phyloP scores from a whole-genome alignment of 2,113 vertebrate species.

The Antennarius striatus region DNA sequence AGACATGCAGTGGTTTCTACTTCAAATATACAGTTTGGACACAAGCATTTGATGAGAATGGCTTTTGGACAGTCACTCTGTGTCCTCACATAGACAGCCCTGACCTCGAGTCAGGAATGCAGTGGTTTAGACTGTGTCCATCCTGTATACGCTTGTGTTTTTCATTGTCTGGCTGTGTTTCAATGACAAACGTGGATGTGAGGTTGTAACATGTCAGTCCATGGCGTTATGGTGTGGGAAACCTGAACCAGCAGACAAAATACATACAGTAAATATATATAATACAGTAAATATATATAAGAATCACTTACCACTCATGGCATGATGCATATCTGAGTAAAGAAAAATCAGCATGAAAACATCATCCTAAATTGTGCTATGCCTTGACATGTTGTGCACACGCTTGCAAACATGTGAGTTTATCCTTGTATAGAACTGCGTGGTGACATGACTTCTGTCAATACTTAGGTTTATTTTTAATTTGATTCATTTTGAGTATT shows the following conservation, averaged over 20 bases:
- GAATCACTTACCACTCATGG: too few species aligned
- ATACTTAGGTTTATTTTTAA: too few species aligned
- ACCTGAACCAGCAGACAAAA: slow-evolving; percentile 4
- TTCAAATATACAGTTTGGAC: slow-evolving; percentile 56
- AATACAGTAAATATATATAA: too few species aligned
- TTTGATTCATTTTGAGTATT: too few species aligned
- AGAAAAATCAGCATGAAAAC: too few species aligned
- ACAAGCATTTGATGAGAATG: slow-evolving; percentile 18
- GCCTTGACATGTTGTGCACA: too few species aligned
- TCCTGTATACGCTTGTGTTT: slow-evolving; percentile 29
- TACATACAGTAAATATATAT: too few species aligned
- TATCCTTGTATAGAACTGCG: too few species aligned
- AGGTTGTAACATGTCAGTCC: slow-evolving; percentile 30
- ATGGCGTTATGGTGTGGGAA: slow-evolving; percentile 43
- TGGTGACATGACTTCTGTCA: too few species aligned
- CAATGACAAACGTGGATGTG: slow-evolving; percentile 17
- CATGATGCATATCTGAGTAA: too few species aligned
- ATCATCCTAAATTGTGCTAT: too few species aligned
- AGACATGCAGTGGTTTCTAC: slow-evolving; percentile 57
- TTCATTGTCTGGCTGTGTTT: slow-evolving; percentile 15
- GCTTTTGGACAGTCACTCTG: slow-evolving; percentile 37
- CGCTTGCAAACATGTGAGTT: too few species aligned
- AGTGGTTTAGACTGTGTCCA: slow-evolving; percentile 45
- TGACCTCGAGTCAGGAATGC: slow-evolving; percentile 51
- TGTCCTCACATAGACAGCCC: slow-evolving; percentile 36